Percentiles rank a stretch among this genome's conserved stretches.
Evolutionary conservation across 2,113 vertebrate species (phyloP).

Genomic region (Paedocypris sp.): DNA sequence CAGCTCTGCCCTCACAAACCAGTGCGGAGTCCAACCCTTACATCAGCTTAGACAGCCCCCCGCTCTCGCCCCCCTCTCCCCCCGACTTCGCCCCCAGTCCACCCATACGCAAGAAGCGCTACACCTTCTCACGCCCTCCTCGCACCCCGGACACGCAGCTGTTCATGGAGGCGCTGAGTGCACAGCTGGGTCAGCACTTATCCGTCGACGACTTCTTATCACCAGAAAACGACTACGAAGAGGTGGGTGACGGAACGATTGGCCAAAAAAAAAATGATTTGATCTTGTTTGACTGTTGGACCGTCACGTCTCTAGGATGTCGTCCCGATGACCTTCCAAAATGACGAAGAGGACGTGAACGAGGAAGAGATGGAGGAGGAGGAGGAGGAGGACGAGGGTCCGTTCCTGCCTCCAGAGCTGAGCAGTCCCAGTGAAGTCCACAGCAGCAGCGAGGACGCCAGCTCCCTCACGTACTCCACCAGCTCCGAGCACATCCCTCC

Average conservation of each 20-base stretch:
- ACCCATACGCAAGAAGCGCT: conserved; percentile 71
- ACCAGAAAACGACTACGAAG: conserved; percentile 90
- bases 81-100: conserved; percentile 51
- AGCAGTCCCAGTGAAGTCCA: conserved; percentile 85
- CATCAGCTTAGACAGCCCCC: conserved; percentile 86
- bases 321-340: conserved; percentile 86
- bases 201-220: conserved; percentile 85
- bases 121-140: conserved; percentile 79
- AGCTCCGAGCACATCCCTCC: conserved; percentile 85
- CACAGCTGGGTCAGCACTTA: conserved; percentile 80
- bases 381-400: conserved; percentile 67
- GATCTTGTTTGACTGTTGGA: too few relatives aligned
- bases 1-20: conserved; percentile 73
- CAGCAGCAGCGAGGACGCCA: conserved; percentile 79
- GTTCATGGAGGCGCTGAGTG: conserved; percentile 81
- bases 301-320: conserved; percentile 47
- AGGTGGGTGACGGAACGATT: too few relatives aligned
- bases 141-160: conserved; percentile 81
- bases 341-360: conserved; percentile 55
- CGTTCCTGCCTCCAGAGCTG: conserved; percentile 72
- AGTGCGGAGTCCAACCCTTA: conserved; percentile 93
- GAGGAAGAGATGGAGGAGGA: conserved; percentile 47
- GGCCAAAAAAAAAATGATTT: too few relatives aligned
- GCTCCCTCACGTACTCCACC: conserved; percentile 91
- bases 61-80: conserved; percentile 72